Conservation (phyloP, 2,113 vertebrate species). For the Gnathochromis pfefferi region DNA sequence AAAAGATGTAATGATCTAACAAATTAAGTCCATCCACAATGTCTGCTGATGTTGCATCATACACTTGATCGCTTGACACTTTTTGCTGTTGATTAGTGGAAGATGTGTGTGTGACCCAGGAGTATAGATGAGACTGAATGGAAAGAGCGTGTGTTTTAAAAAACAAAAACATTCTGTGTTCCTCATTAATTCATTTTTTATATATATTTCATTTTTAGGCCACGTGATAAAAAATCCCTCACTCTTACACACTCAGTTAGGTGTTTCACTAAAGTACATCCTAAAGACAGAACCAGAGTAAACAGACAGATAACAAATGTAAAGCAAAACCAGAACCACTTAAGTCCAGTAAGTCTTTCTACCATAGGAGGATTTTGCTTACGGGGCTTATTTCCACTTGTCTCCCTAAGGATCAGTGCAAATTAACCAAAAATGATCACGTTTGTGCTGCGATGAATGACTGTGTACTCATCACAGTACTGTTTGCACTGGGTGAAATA, state of each 20-base stretch:
- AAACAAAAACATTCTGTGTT: rapidly evolving
- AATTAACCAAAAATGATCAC: neutral
- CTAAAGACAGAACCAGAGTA: neutral
- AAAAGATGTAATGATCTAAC: neutral
- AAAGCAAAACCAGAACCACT: neutral
- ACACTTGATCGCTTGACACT: neutral
- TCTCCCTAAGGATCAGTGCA: neutral
- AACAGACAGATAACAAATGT: neutral
- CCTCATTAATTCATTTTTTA: neutral
- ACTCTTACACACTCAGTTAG: neutral
- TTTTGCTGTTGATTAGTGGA: neutral
- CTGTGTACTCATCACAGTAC: neutral
- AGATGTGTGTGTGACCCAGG: neutral
- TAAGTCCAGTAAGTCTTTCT: neutral
- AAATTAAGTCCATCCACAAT: neutral
- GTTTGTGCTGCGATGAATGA: neutral
- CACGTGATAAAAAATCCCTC: neutral
- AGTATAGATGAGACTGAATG: neutral
- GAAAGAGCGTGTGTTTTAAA: neutral
- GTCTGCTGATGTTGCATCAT: neutral
- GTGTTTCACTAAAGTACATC: neutral
- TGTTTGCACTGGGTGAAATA: neutral
- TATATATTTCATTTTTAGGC: neutral
- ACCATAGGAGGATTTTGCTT: neutral
- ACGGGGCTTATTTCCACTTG: neutral